Base-by-base conservation (phyloP, 2,888 invertebrate genomes). In the Acanthococcus lagerstroemiae region DNA sequence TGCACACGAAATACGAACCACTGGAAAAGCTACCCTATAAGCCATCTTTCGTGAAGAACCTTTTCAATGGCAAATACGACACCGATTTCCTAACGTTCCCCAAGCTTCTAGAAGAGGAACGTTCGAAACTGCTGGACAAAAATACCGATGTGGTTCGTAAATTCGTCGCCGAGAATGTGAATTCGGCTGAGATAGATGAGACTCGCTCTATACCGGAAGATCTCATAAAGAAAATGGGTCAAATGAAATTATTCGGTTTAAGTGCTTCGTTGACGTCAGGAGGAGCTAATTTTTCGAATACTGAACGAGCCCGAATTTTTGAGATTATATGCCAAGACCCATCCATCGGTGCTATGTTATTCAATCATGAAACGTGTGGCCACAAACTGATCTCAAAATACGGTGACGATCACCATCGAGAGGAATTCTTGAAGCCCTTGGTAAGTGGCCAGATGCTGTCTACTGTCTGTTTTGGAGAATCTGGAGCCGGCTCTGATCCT, bases 31-130 rank as follows among this genome's bases (percentile, higher is more conserved):
- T 24, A 24, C 63, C 54, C n/a, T 15, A 21, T 1, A 82, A 81
- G 24, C 74, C 78, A 4, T 87, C 93, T 0, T 87, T 93, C 72
- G 84, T 82, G 57, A 92, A 91, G 75, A 84, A 88, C 72, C 76
- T 91, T 2, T 87, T 91, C 71, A 69, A 86, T 0, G 90, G 90
- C 0, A 74, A 80, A 1, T 84, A 85, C 73, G 85, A 90, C 72
- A 78, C 81, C 6, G 87, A 88, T 50, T 74, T 90, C 44, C 76
- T 94, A 0, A 81, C 83, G 0, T 94, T 82, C 74, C 92, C 92
- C 0, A 88, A 93, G 76, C 81, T 86, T 17, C 77, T 88, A 63
- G 79, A 81, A 24, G 84, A 85, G 71, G 86, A 87, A 1, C 84
- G 88, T 67, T 78, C 84, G 50, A 76, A 82, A 79, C 21, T 77